These are phyloP conservation scores for Labroides dimidiatus DNA, from an alignment of 2,797 vertebrate genomes.

Conservation along the genomic window DNA sequence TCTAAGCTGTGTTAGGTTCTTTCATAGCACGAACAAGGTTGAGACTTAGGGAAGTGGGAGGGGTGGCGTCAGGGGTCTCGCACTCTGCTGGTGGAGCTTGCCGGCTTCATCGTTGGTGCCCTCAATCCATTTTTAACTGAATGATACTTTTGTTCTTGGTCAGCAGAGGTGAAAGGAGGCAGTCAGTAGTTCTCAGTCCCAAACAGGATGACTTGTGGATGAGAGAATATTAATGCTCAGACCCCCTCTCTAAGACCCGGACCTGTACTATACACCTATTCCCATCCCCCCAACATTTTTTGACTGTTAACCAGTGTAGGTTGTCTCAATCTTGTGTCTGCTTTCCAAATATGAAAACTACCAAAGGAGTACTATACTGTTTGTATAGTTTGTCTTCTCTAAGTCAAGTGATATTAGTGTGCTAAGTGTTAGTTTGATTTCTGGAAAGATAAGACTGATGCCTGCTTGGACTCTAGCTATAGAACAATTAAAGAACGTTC, in stretches of 20 bases:
- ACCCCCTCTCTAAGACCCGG: conserved; percentile 20
- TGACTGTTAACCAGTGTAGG: background rate
- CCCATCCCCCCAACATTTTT: conserved; percentile 17
- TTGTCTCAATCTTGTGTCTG: conserved; percentile 3
- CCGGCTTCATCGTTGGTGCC: conserved; percentile 88
- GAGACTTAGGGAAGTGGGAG: conserved; percentile 46
- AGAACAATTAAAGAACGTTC: background rate
- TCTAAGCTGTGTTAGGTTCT: conserved; percentile 84
- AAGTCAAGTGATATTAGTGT: background rate
- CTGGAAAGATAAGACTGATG: background rate
- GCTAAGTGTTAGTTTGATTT: background rate
- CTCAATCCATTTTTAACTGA: conserved; percentile 91
- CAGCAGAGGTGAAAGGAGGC: conserved; percentile 97
- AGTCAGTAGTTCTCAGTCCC: conserved; percentile 88
- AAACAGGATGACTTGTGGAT: conserved; percentile 87
- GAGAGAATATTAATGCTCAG: conserved; percentile 64
- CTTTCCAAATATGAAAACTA: background rate
- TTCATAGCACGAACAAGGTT: conserved; percentile 86
- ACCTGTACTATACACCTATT: conserved; percentile 26
- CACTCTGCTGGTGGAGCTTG: conserved; percentile 87
- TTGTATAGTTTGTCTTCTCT: background rate
- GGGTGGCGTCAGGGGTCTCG: conserved; percentile 86
- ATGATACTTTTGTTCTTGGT: conserved; percentile 96
- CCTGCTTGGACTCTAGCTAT: background rate
- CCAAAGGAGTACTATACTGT: too few species aligned